Conservation (phyloP, 2,797 vertebrate species). For the Halcyon chelicuti region DNA sequence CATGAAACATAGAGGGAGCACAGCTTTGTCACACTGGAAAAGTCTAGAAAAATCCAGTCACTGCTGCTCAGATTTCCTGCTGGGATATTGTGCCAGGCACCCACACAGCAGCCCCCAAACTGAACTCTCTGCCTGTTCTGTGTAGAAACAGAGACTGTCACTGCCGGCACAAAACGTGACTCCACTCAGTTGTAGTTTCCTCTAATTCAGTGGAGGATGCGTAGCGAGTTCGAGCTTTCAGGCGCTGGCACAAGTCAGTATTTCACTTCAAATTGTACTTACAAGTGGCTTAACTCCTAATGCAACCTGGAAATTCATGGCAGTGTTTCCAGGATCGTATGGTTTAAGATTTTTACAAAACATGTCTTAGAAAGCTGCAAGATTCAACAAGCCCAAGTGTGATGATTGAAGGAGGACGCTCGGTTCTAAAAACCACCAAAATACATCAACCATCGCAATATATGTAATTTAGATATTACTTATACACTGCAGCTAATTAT, state of each 20-base stretch:
- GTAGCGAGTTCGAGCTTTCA: neutral
- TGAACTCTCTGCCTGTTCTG: neutral
- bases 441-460: fast-evolving
- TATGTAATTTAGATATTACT: neutral
- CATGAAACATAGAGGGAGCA: neutral
- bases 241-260: neutral
- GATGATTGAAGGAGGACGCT: neutral
- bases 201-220: neutral
- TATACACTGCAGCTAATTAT: neutral
- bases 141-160: neutral
- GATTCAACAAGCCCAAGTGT: neutral
- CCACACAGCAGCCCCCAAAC: neutral
- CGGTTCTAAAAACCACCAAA: neutral
- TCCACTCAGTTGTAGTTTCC: neutral
- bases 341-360: neutral
- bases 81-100: neutral
- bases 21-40: neutral
- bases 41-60: neutral
- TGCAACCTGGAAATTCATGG: neutral
- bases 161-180: neutral
- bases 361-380: neutral
- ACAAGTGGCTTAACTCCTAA: neutral
- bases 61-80: neutral
- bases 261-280: neutral
- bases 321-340: no score